phyloP scores from a whole-genome alignment of 1,140 invertebrate genomes.

The Trypoxylus dichotomus region DNA sequence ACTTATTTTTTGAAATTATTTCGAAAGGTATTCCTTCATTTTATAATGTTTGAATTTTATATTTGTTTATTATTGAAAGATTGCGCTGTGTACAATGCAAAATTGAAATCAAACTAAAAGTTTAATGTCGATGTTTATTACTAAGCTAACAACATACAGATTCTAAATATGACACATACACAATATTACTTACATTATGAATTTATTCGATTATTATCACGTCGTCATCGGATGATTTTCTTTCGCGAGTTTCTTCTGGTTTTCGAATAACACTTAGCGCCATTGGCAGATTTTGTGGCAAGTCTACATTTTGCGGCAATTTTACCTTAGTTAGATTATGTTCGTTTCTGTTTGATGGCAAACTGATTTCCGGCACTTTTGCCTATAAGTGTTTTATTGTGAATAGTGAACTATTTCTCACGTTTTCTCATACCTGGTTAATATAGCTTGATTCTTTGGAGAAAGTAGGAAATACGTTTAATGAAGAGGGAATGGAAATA shows the following conservation, averaged over 20 bases:
- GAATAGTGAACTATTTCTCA: conserved; percentile 25
- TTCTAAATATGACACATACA: not conserved
- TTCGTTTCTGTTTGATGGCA: not conserved
- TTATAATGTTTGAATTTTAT: no score
- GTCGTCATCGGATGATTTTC: conserved; percentile 40
- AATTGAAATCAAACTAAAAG: no score
- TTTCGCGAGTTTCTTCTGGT: conserved; percentile 33
- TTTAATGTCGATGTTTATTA: not conserved
- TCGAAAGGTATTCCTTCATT: no score
- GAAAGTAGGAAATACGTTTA: conserved; percentile 42
- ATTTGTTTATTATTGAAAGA: no score
- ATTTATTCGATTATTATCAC: conserved; percentile 43
- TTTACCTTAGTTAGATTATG: conserved; percentile 18
- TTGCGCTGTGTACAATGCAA: no score
- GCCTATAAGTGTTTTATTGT: conserved; percentile 29
- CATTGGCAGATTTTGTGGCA: conserved; percentile 37
- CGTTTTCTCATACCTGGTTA: conserved; percentile 44
- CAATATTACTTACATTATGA: not conserved
- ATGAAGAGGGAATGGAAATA: conserved; percentile 10
- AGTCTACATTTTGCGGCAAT: conserved; percentile 12
- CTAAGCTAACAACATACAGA: not conserved
- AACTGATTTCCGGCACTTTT: not conserved
- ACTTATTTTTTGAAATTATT: no score
- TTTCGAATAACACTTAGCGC: conserved; percentile 40
- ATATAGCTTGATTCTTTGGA: conserved; percentile 46